A percentile compares a stretch with the other conserved stretches of the same genome.
These are phyloP conservation scores for Enteromius paludinosus DNA, from an alignment of 2,797 vertebrate species.

Conservation along the genomic window DNA sequence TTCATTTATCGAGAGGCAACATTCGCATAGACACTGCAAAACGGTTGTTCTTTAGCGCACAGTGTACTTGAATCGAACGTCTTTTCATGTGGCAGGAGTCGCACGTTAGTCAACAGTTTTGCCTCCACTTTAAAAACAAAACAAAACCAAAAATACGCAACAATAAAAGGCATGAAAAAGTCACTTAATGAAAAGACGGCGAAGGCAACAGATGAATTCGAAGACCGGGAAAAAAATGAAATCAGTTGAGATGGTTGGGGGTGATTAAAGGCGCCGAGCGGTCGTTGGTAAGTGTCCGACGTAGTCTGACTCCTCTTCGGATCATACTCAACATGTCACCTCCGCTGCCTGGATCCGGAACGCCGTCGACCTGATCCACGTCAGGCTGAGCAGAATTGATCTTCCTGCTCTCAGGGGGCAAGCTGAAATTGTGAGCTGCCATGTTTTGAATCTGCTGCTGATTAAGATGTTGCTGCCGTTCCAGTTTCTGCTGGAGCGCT, in stretches of 20 bases:
- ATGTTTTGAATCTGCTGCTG: slow-evolving; percentile 27
- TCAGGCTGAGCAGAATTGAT: slow-evolving; percentile 55
- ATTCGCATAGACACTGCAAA: slow-evolving; percentile 36
- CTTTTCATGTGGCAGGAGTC: slow-evolving; percentile 12
- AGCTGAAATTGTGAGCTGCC: slow-evolving; percentile 23
- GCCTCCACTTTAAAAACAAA: not conserved
- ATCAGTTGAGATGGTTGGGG: slow-evolving; percentile 71
- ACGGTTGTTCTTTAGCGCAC: slow-evolving; percentile 41
- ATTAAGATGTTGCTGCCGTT: slow-evolving; percentile 33
- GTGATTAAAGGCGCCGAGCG: slow-evolving; percentile 79
- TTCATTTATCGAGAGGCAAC: slow-evolving; percentile 33
- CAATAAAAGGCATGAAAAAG: slow-evolving; percentile 15
- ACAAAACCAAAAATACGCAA: not conserved
- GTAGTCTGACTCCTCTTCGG: slow-evolving; percentile 74
- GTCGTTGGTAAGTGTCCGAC: slow-evolving; percentile 79
- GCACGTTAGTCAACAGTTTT: not conserved
- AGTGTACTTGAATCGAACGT: slow-evolving; percentile 32
- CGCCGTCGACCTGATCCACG: slow-evolving; percentile 8
- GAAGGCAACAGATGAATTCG: not conserved
- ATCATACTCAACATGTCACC: slow-evolving; percentile 78
- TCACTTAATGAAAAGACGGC: not conserved
- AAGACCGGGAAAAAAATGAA: not conserved
- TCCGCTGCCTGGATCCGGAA: slow-evolving; percentile 48
- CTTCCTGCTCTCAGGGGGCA: not conserved
- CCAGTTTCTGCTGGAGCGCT: slow-evolving; percentile 36